Evolutionary conservation across 2,113 vertebrate genomes (phyloP).

Genomic region (Tragelaphus buxtoni): DNA sequence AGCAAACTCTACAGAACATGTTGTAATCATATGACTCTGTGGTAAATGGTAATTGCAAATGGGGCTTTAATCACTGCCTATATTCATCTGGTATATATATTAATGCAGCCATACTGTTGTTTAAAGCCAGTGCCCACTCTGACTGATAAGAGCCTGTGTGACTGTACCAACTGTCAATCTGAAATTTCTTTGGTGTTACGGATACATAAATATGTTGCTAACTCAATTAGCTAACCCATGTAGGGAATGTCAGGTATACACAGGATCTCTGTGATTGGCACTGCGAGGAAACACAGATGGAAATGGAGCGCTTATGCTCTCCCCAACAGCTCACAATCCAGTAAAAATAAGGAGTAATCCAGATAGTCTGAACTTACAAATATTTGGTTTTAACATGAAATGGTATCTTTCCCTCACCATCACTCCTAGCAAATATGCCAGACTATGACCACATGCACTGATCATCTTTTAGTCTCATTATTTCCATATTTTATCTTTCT

Average conservation of each 20-base stretch:
- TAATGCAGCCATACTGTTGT: background rate
- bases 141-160: background rate
- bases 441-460: background rate
- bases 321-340: background rate
- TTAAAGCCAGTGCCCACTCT: background rate
- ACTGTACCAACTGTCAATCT: background rate
- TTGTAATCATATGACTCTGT: background rate
- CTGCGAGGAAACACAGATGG: background rate
- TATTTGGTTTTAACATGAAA: background rate
- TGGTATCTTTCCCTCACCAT: background rate
- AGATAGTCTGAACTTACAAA: constrained; percentile 4
- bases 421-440: background rate
- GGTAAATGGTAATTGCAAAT: background rate
- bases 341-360: background rate
- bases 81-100: background rate
- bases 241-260: background rate
- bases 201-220: background rate
- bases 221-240: background rate
- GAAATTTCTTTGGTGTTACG: background rate
- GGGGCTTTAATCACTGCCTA: background rate
- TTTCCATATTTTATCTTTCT: background rate
- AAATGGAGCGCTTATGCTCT: background rate
- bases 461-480: background rate
- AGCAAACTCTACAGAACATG: background rate
- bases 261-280: background rate